Percentiles rank a stretch among this genome's conserved stretches.
These are phyloP conservation scores for Sebastes schlegelii DNA, from an alignment of 2,113 vertebrate species.

Conservation along the genomic window DNA sequence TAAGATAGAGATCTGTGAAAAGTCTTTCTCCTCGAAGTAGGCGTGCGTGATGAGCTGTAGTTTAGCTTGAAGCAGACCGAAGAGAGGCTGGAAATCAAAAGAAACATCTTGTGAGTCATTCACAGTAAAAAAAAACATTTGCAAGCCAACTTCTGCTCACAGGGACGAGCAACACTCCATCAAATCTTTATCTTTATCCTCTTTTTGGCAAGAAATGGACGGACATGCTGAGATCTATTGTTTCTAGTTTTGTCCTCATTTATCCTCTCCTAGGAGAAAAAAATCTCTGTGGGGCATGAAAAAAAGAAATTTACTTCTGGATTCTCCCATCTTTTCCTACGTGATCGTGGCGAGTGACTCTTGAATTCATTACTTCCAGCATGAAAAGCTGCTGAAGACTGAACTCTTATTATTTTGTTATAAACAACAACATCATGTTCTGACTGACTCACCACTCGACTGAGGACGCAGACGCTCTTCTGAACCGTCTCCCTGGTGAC, in stretches of 20 bases:
- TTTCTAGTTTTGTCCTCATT: not conserved
- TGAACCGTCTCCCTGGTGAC: slow-evolving; percentile 98
- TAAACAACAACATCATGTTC: not conserved
- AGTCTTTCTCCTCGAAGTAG: slow-evolving; percentile 99
- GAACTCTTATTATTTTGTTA: not conserved
- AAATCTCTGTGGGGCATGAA: not conserved
- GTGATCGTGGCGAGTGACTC: not conserved
- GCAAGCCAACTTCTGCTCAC: not conserved
- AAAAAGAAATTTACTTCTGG: too few relatives aligned
- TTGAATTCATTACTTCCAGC: not conserved
- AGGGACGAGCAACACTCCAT: not conserved
- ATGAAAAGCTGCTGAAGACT: too few relatives aligned
- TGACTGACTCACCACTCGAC: slow-evolving; percentile 91
- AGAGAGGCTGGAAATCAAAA: slow-evolving; percentile 89
- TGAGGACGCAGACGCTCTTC: slow-evolving; percentile 98
- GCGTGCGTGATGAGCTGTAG: slow-evolving; percentile 98
- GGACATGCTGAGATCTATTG: not conserved
- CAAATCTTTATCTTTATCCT: not conserved
- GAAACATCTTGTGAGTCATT: not conserved
- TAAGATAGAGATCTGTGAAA: slow-evolving; percentile 97
- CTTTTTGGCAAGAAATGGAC: not conserved
- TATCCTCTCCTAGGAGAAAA: too few relatives aligned
- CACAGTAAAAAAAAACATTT: not conserved
- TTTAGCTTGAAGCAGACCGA: slow-evolving; percentile 96
- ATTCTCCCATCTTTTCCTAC: too few relatives aligned